Conservation (phyloP, 2,888 invertebrate species). For the Cheilosia soror region DNA sequence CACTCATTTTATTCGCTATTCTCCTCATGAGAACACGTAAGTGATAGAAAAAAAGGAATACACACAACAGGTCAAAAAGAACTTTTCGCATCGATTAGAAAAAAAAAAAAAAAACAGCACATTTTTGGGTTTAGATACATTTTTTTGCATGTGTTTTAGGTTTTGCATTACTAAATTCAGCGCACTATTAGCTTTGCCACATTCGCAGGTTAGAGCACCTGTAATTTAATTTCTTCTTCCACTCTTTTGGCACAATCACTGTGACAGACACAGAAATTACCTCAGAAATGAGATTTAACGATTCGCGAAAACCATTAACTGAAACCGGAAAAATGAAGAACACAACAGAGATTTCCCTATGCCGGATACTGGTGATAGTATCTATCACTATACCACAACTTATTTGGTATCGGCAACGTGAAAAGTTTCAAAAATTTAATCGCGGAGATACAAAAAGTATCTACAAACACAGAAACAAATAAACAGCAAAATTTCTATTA, state of each 20-base stretch:
- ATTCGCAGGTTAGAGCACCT: constrained; percentile 49
- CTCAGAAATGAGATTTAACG: constrained; percentile 56
- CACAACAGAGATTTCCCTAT: constrained; percentile 1
- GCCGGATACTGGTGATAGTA: constrained; percentile 52
- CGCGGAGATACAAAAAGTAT: constrained; percentile 36
- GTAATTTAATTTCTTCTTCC: constrained; percentile 21
- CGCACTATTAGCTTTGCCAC: background rate
- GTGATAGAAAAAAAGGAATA: constrained; percentile 7
- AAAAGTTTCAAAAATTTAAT: constrained; percentile 30
- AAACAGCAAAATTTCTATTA: constrained; percentile 16
- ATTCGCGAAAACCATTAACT: constrained; percentile 45
- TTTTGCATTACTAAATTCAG: background rate
- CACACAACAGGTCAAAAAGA: constrained; percentile 46
- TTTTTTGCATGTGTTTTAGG: constrained; percentile 7
- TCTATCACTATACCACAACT: constrained; percentile 19
- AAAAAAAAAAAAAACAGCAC: background rate
- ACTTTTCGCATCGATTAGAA: constrained; percentile 18
- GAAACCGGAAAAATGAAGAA: constrained; percentile 44
- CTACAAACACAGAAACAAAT: constrained; percentile 28
- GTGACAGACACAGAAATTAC: constrained; percentile 52
- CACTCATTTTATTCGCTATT: constrained; percentile 40
- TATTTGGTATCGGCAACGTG: constrained; percentile 58
- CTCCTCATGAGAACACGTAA: constrained; percentile 13
- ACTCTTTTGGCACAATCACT: constrained; percentile 33
- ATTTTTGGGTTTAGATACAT: no score